Conservation (phyloP, 2,797 vertebrate species). For the Huso huso region DNA sequence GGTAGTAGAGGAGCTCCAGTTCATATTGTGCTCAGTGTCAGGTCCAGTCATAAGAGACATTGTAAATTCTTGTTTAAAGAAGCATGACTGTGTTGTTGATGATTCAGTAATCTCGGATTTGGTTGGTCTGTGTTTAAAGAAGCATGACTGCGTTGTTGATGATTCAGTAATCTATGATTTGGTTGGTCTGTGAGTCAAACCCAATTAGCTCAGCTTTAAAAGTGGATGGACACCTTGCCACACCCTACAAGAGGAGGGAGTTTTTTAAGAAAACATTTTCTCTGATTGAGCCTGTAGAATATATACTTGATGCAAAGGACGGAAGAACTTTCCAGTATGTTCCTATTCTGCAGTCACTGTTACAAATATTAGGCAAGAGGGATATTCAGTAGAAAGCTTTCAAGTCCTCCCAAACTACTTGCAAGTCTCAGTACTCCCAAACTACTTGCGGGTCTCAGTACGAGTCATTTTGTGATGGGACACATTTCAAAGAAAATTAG, state of each 20-base stretch:
- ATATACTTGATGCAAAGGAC: constrained; percentile 13
- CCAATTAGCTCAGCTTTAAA: constrained; percentile 30
- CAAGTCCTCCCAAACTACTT: constrained; percentile 6
- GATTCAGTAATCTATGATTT: constrained; percentile 27
- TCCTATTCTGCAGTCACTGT: constrained; percentile 17
- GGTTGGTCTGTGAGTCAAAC: constrained; percentile 25
- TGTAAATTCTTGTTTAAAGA: constrained; percentile 31
- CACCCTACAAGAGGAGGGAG: constrained; percentile 18
- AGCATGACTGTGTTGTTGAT: constrained; percentile 28
- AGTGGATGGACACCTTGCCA: constrained; percentile 12
- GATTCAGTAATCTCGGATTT: constrained; percentile 27
- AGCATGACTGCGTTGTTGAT: constrained; percentile 28
- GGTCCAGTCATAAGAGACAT: constrained; percentile 21
- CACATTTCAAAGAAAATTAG: constrained; percentile 20
- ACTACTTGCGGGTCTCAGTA: neutral
- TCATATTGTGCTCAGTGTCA: constrained; percentile 33
- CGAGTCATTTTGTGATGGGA: constrained; percentile 19
- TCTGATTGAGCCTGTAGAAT: constrained; percentile 20
- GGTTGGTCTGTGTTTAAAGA: constrained; percentile 26
- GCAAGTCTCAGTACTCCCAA: neutral
- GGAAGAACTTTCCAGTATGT: constrained; percentile 18
- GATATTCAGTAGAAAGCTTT: constrained; percentile 11
- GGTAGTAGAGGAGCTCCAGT: constrained; percentile 35
- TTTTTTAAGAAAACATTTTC: constrained; percentile 15
- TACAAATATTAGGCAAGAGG: constrained; percentile 12